phyloP scores from a whole-genome alignment of 2,113 vertebrate genomes.

The Mystacornis crossleyi region DNA sequence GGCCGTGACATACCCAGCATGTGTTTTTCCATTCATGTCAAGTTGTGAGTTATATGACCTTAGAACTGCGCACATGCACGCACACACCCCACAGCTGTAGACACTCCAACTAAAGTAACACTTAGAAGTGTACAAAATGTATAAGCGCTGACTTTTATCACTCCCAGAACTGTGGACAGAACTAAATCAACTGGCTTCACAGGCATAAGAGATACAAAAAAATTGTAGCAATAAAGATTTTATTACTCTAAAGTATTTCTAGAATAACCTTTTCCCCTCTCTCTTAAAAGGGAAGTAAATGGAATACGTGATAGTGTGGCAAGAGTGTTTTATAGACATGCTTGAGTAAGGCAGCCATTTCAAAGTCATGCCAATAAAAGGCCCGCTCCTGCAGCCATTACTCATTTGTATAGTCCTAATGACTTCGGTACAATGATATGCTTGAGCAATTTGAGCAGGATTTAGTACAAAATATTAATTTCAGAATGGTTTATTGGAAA shows the following conservation, averaged over 20 bases:
- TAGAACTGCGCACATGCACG: not conserved
- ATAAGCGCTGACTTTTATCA: not conserved
- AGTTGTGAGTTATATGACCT: not conserved
- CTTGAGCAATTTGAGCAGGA: not conserved
- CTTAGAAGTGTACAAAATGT: not conserved
- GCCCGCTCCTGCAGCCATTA: not conserved
- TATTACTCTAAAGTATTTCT: constrained; percentile 59
- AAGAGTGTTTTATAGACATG: constrained; percentile 24
- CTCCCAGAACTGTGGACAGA: not conserved
- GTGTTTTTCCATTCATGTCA: not conserved
- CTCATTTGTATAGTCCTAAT: constrained; percentile 18
- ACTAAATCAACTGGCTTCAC: constrained; percentile 34
- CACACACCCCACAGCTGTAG: not conserved
- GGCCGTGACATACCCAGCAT: not conserved
- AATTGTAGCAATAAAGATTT: constrained; percentile 51
- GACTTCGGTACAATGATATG: not conserved
- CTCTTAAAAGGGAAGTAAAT: constrained; percentile 35
- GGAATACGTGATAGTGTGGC: constrained; percentile 4
- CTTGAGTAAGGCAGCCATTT: constrained; percentile 13
- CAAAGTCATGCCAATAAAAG: constrained; percentile 27
- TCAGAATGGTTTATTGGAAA: constrained; percentile 8
- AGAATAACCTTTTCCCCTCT: constrained; percentile 57
- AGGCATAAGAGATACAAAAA: constrained; percentile 25
- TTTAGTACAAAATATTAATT: constrained; percentile 10
- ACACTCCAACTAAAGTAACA: not conserved